Evolutionary conservation across 2,797 vertebrate species (phyloP).

Genomic region (Squalus acanthias): DNA sequence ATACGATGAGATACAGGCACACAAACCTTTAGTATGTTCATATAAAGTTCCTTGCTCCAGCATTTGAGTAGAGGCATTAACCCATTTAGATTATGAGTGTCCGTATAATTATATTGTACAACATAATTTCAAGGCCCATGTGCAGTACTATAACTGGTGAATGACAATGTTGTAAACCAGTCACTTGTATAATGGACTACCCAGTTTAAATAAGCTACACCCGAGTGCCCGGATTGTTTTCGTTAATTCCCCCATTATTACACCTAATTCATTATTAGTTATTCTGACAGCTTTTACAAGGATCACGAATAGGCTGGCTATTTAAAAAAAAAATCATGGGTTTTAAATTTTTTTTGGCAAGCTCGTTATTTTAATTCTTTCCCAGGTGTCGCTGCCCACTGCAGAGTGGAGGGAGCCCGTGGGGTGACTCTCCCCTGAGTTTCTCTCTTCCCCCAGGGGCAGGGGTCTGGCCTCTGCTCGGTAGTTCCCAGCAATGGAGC

Average conservation of each 20-base stretch:
- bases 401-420: not conserved
- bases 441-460: not conserved
- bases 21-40: not conserved
- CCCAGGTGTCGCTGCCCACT: not conserved
- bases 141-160: not conserved
- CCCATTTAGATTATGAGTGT: not conserved
- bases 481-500: not conserved
- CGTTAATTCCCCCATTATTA: not conserved
- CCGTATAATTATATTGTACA: not conserved
- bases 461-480: not conserved
- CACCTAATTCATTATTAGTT: not conserved
- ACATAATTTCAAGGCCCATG: not conserved
- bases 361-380: slow-evolving; percentile 37
- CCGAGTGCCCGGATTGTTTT: not conserved
- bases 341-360: not conserved
- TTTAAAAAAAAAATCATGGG: not conserved
- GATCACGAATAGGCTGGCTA: not conserved
- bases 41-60: not conserved
- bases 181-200: not conserved
- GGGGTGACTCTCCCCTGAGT: not conserved
- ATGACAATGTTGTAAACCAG: not conserved
- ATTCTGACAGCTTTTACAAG: not conserved
- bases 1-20: not conserved
- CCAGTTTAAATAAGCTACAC: not conserved
- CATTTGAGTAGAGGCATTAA: not conserved